Conservation (phyloP, 2,888 invertebrate genomes). For the Panopea generosa region DNA sequence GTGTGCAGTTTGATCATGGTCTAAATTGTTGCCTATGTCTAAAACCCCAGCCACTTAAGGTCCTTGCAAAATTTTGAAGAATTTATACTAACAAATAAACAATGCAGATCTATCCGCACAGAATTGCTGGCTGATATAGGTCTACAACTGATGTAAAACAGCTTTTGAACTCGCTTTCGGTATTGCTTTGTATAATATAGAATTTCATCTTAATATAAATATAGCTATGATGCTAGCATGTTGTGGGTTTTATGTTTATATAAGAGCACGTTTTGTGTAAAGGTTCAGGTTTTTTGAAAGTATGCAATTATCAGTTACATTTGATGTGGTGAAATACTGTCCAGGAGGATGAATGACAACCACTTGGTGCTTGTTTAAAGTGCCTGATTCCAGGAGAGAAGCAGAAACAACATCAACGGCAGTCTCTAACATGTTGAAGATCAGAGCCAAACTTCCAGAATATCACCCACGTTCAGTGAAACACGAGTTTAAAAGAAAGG, state of each 20-base stretch:
- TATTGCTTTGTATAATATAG: no score
- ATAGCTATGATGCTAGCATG: no score
- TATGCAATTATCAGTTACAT: conserved; percentile 17
- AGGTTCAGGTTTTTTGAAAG: conserved; percentile 36
- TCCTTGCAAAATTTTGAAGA: no score
- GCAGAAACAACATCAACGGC: background rate
- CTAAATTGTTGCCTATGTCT: no score
- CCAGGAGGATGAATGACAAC: conserved; percentile 6
- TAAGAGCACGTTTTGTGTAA: no score
- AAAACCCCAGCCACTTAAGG: no score
- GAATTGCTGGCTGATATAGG: background rate
- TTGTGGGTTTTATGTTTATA: no score
- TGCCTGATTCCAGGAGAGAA: background rate
- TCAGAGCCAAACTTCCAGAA: conserved; percentile 35
- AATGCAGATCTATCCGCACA: no score
- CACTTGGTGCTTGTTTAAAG: background rate
- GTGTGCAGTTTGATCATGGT: no score
- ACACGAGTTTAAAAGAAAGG: conserved; percentile 22
- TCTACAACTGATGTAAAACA: conserved; percentile 28
- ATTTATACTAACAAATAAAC: no score
- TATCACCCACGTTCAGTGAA: conserved; percentile 44
- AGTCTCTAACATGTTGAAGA: conserved; percentile 8
- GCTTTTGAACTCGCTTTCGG: conserved; percentile 23
- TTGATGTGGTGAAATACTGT: background rate
- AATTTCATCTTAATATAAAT: no score